Percentiles rank a stretch among this genome's conserved stretches.
Conservation (phyloP, 2,797 vertebrate species). For the Liasis olivaceus region DNA sequence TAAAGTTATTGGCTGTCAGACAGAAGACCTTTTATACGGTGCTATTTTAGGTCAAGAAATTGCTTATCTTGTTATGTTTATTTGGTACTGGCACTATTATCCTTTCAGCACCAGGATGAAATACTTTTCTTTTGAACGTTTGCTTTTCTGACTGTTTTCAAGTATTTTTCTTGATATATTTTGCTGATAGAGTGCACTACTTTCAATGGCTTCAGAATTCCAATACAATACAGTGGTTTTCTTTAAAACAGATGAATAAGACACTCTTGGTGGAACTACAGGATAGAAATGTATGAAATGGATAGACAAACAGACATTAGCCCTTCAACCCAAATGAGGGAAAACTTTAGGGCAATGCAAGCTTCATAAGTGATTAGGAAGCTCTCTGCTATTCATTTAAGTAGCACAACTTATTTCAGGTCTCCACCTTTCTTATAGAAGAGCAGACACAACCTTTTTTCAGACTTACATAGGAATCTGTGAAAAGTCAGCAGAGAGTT, state of each 20-base stretch:
- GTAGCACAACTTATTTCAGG: neutral
- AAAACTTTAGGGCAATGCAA: neutral
- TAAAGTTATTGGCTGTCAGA: neutral
- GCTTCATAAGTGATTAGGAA: neutral
- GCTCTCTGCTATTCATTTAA: neutral
- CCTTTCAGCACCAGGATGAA: neutral
- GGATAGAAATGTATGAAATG: neutral
- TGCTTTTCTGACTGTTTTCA: neutral
- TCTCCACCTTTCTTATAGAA: neutral
- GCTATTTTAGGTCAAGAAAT: neutral
- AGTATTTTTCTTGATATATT: neutral
- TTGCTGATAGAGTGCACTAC: neutral
- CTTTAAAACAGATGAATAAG: neutral
- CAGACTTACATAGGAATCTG: neutral
- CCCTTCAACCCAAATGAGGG: neutral
- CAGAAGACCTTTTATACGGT: neutral
- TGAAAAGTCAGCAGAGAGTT: neutral
- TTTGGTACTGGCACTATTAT: neutral
- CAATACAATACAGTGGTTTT: neutral
- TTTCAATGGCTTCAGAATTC: neutral
- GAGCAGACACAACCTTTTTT: neutral
- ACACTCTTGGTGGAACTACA: neutral
- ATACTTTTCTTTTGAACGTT: neutral
- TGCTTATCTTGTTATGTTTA: neutral
- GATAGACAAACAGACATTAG: neutral